Percentiles rank a stretch among this genome's conserved stretches.
Conservation (phyloP, 2,113 vertebrate species). For the Brachypteracias leptosomus region DNA sequence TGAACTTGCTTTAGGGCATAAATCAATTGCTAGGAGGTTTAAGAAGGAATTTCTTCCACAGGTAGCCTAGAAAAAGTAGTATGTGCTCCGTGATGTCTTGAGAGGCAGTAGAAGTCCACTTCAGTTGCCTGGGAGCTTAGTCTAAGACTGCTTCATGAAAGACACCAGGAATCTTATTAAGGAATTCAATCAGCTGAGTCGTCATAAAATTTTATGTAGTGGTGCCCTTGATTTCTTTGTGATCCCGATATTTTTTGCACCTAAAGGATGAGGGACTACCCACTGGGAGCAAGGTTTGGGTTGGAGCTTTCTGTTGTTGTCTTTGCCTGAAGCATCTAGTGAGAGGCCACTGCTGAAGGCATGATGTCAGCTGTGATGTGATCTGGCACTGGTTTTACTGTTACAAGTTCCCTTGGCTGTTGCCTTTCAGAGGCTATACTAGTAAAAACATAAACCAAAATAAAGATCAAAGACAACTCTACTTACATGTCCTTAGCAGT, state of each 20-base stretch:
- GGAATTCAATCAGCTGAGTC: conserved; percentile 3
- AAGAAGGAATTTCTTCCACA: neutral
- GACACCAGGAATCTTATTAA: neutral
- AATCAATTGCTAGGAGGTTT: neutral
- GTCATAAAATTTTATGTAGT: neutral
- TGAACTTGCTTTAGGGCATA: neutral
- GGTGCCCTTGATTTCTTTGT: conserved; percentile 37
- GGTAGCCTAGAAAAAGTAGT: neutral
- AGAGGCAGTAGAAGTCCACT: neutral
- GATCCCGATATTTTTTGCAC: neutral
- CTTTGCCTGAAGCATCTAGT: conserved; percentile 40
- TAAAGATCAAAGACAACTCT: conserved; percentile 22
- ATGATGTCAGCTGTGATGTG: conserved; percentile 19
- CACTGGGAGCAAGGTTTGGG: neutral
- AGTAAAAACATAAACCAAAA: conserved; percentile 16
- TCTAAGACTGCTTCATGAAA: neutral
- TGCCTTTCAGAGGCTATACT: conserved; percentile 12
- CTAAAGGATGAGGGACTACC: conserved; percentile 7
- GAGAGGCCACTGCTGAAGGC: neutral
- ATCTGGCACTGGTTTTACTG: conserved; percentile 37
- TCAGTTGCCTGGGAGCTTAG: neutral
- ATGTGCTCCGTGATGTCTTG: neutral
- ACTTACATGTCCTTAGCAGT: conserved; percentile 2
- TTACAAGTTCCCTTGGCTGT: neutral
- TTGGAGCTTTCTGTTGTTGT: conserved; percentile 52